Conservation (phyloP, 2,797 vertebrate genomes). For the Eleutherodactylus coqui region DNA sequence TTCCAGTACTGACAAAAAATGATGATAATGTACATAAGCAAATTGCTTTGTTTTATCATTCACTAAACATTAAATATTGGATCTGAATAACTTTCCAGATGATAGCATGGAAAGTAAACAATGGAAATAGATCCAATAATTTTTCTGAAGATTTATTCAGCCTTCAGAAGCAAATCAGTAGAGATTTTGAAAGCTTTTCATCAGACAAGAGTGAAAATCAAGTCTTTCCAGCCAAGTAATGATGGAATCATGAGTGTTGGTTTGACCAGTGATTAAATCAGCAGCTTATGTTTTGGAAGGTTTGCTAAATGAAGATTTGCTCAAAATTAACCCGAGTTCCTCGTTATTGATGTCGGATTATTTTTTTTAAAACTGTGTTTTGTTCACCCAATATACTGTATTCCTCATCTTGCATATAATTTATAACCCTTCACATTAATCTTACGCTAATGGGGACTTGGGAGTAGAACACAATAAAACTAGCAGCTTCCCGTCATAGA, state of each 20-base stretch:
- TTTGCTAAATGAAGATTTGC: not conserved
- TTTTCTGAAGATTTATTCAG: slow-evolving; percentile 43
- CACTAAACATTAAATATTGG: slow-evolving; percentile 52
- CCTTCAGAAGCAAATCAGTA: slow-evolving; percentile 21
- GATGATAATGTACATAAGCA: slow-evolving; percentile 51
- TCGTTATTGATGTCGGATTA: not conserved
- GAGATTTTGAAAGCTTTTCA: slow-evolving; percentile 38
- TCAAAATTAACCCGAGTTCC: not conserved
- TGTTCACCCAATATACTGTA: not conserved
- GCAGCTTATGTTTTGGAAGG: slow-evolving; percentile 15
- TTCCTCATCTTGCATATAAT: not conserved
- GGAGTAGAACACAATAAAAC: not conserved
- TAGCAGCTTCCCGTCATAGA: not conserved
- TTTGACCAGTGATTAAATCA: slow-evolving; percentile 43
- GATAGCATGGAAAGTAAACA: slow-evolving; percentile 50
- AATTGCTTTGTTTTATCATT: slow-evolving; percentile 51
- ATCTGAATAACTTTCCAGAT: slow-evolving; percentile 41
- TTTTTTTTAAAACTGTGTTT: not conserved
- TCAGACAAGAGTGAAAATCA: slow-evolving; percentile 18
- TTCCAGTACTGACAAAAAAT: slow-evolving; percentile 40
- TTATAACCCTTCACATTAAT: not conserved
- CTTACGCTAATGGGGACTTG: not conserved
- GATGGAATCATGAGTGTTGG: slow-evolving; percentile 42
- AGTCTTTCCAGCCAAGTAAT: slow-evolving; percentile 43
- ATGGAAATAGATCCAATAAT: slow-evolving; percentile 42